Evolutionary conservation across 2,888 invertebrate species (phyloP).

Genomic region (Ditula angustiorana): DNA sequence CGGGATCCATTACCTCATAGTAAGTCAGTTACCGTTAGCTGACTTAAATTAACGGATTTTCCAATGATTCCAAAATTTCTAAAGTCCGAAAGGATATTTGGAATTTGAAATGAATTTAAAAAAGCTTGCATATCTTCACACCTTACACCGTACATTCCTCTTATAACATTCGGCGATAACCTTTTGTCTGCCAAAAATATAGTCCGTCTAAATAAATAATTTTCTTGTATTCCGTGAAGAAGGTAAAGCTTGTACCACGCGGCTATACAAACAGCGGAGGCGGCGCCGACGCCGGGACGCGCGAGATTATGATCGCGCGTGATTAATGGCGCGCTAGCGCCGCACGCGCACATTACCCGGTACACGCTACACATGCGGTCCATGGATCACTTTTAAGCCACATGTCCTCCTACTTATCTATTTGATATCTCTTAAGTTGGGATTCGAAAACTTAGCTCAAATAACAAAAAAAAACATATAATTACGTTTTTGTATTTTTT

Average conservation of each 20-base stretch:
- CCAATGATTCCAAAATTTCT: too few species aligned
- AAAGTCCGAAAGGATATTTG: too few species aligned
- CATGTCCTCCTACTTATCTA: slow-evolving; percentile 32
- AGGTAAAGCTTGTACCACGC: slow-evolving; percentile 68
- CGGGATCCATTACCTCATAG: too few species aligned
- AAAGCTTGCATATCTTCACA: too few species aligned
- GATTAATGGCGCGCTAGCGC: slow-evolving; percentile 77
- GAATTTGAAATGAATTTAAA: too few species aligned
- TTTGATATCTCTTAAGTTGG: slow-evolving; percentile 27
- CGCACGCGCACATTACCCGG: slow-evolving; percentile 51
- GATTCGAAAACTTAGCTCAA: not conserved
- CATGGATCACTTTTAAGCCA: slow-evolving; percentile 42
- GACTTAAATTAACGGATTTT: too few species aligned
- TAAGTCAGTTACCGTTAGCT: too few species aligned
- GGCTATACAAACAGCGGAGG: slow-evolving; percentile 75
- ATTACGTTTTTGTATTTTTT: too few species aligned
- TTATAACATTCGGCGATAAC: too few species aligned
- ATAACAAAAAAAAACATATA: not conserved
- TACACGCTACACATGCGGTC: slow-evolving; percentile 39
- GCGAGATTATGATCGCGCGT: slow-evolving; percentile 77
- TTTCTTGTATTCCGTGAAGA: slow-evolving; percentile 3
- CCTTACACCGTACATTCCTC: too few species aligned
- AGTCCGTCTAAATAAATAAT: too few species aligned
- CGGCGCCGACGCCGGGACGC: slow-evolving; percentile 66
- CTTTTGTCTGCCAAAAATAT: slow-evolving; percentile 8